Evolutionary conservation across 2,113 vertebrate genomes (phyloP).

Genomic region (Balaeniceps rex): DNA sequence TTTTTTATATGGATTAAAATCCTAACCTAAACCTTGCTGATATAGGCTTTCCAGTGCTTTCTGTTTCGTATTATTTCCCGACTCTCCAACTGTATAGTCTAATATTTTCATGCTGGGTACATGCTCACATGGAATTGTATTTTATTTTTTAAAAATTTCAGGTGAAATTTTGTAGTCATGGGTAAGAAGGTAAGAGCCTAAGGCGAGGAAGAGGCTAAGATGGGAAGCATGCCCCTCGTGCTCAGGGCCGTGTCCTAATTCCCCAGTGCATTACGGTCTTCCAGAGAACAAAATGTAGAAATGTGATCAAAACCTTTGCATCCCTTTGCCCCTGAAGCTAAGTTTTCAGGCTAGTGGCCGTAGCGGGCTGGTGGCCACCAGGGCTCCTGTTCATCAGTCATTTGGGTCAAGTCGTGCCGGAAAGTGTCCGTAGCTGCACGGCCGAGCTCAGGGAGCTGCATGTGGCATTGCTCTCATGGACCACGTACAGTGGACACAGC

Average conservation of each 20-base stretch:
- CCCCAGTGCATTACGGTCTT: background rate
- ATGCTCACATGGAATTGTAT: background rate
- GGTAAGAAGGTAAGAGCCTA: background rate
- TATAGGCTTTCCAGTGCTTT: background rate
- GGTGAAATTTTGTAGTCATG: background rate
- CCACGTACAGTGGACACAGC: background rate
- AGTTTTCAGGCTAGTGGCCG: background rate
- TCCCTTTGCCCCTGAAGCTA: background rate
- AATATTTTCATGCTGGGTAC: background rate
- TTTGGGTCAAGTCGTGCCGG: background rate
- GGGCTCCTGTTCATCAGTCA: background rate
- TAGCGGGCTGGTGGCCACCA: background rate
- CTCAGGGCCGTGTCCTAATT: background rate
- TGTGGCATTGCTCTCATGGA: background rate
- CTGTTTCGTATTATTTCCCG: background rate
- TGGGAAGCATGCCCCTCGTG: background rate
- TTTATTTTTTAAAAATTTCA: background rate
- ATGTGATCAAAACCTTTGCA: background rate
- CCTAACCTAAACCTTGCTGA: background rate
- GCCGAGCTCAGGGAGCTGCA: background rate
- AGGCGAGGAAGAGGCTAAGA: background rate
- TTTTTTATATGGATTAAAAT: background rate
- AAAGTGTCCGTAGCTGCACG: background rate
- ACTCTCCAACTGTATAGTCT: background rate
- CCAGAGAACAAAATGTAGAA: background rate